These are phyloP conservation scores for Pteromalus puparum DNA, from an alignment of 1,140 invertebrate species.

Conservation along the genomic window DNA sequence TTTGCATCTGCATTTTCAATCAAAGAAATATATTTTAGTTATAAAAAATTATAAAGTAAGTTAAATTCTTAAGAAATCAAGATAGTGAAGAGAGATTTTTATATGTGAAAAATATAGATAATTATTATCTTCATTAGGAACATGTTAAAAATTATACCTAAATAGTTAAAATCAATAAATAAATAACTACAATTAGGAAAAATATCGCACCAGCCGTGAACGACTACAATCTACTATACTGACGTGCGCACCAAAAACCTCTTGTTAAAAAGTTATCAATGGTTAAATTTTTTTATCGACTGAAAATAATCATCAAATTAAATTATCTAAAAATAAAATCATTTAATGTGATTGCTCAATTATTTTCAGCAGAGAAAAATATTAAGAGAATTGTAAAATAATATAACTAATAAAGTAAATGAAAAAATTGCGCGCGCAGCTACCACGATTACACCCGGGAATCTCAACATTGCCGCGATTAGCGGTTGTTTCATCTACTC, in stretches of 20 bases:
- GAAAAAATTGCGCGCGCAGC: slow-evolving; percentile 35
- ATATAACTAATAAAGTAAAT: background rate
- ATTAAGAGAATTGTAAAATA: background rate
- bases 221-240: background rate
- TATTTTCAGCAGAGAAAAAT: background rate
- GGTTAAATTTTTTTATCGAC: background rate
- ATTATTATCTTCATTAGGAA: background rate
- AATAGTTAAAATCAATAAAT: too few species aligned
- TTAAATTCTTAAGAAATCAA: background rate
- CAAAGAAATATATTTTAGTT: background rate
- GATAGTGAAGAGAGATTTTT: too few species aligned
- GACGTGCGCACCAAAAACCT: background rate
- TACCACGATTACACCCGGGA: slow-evolving; percentile 10
- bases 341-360: background rate
- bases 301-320: background rate
- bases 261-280: background rate
- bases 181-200: too few species aligned
- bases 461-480: slow-evolving; percentile 55
- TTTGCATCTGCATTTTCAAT: background rate
- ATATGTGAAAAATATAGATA: background rate
- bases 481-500: slow-evolving; percentile 71
- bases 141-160: background rate
- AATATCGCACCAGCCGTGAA: too few species aligned
- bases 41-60: too few species aligned
- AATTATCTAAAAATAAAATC: too few species aligned